Evolutionary conservation across 2,888 invertebrate genomes (phyloP).

Genomic region (Synanthedon formicaeformis): DNA sequence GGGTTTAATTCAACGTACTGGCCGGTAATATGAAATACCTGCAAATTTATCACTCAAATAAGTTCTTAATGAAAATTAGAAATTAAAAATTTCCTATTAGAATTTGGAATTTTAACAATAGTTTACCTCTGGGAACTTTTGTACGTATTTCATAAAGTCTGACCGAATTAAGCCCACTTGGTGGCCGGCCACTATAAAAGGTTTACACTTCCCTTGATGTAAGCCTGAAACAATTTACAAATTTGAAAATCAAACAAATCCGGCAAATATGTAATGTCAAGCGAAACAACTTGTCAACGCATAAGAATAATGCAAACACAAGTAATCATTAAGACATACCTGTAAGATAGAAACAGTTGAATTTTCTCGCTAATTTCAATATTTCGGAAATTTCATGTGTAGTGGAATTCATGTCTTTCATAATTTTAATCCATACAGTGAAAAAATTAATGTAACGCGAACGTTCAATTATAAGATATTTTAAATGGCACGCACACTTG

Average conservation of each 20-base stretch:
- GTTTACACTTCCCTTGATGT: conserved; percentile 82
- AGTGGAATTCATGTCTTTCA: conserved; percentile 63
- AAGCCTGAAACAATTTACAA: conserved; percentile 69
- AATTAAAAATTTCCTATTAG: too few species aligned
- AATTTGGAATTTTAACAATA: too few species aligned
- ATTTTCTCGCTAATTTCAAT: conserved; percentile 85
- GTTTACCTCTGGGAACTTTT: conserved; percentile 83
- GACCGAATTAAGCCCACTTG: conserved; percentile 90
- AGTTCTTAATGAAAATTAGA: background rate
- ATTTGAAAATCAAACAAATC: conserved; percentile 10
- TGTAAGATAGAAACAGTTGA: conserved; percentile 90
- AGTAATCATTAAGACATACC: conserved; percentile 58
- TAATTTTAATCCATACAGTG: conserved; percentile 38
- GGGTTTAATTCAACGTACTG: conserved; percentile 87
- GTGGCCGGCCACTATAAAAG: conserved; percentile 88
- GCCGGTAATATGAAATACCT: conserved; percentile 80
- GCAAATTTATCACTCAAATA: conserved; percentile 8
- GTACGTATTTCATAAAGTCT: conserved; percentile 84
- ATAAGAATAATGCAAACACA: background rate
- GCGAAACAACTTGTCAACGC: conserved; percentile 7
- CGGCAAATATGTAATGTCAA: conserved; percentile 11
- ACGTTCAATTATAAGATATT: background rate
- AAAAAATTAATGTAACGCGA: too few species aligned
- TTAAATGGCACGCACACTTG: background rate
- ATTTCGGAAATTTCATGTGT: conserved; percentile 65